Evolutionary conservation across 64 coral and sea anemone species (phyloP).

Genomic region (Trachythela sp.): DNA sequence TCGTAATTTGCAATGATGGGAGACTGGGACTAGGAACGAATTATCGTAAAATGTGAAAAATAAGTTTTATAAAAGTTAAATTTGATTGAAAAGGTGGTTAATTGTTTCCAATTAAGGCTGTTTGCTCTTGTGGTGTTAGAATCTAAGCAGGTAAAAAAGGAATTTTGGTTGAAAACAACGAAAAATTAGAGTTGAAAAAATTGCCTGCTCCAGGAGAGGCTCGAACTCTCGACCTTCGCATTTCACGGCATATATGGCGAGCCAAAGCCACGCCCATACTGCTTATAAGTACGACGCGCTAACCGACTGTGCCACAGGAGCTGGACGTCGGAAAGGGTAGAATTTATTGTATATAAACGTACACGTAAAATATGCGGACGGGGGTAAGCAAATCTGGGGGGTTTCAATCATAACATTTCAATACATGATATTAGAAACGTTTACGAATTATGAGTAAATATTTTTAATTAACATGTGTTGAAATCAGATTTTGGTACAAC

Average conservation of each 20-base stretch:
- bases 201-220: conserved; percentile 54
- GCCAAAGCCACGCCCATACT: conserved; percentile 25
- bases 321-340: not conserved
- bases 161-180: not conserved
- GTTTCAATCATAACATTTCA: not conserved
- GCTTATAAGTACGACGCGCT: conserved; percentile 71
- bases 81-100: no score
- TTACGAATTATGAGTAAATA: not conserved
- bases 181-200: conserved; percentile 13
- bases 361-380: not conserved
- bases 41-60: no score
- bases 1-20: no score
- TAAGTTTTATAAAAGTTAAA: no score
- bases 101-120: no score
- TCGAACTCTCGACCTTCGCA: conserved; percentile 69
- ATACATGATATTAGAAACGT: not conserved
- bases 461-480: no score
- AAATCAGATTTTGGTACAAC: not conserved
- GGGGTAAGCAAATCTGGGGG: not conserved
- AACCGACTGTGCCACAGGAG: conserved; percentile 72
- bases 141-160: no score
- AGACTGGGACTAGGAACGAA: no score
- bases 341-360: not conserved
- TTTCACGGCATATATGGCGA: conserved; percentile 39
- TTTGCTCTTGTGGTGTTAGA: no score